phyloP scores from a whole-genome alignment of 2,888 invertebrate species.

The Scaptomyza cyrtandrae region DNA sequence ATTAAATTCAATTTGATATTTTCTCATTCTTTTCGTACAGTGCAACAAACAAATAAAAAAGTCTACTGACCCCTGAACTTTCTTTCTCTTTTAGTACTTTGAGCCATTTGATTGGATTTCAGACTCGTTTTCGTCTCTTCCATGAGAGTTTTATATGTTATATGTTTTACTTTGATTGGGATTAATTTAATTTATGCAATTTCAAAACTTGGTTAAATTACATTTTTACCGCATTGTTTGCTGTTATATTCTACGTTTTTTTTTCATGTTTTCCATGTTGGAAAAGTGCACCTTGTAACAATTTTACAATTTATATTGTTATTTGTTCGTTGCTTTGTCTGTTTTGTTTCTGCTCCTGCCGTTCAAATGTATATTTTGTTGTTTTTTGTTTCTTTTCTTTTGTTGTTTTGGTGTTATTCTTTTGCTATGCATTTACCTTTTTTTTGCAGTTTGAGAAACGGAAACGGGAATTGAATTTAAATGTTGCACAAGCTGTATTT shows the following conservation, averaged over 20 bases:
- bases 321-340: no score
- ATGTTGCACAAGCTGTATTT: conserved; percentile 16
- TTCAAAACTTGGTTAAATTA: conserved; percentile 58
- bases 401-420: not conserved
- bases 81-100: not conserved
- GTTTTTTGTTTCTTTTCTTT: not conserved
- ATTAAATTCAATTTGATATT: no score
- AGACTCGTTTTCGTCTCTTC: not conserved
- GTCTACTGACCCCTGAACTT: not conserved
- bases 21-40: not conserved
- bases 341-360: conserved; percentile 9
- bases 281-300: conserved; percentile 7
- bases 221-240: conserved; percentile 51
- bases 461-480: conserved; percentile 55
- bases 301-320: conserved; percentile 8
- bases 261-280: conserved; percentile 5
- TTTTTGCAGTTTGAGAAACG: conserved; percentile 35
- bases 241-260: conserved; percentile 13
- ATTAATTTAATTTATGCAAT: conserved; percentile 48
- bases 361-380: not conserved
- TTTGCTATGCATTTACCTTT: conserved; percentile 27
- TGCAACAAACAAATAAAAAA: not conserved
- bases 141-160: not conserved
- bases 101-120: not conserved
- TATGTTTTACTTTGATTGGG: conserved; percentile 21